phyloP scores from a whole-genome alignment of 1,140 invertebrate genomes.

The Cylas formicarius region DNA sequence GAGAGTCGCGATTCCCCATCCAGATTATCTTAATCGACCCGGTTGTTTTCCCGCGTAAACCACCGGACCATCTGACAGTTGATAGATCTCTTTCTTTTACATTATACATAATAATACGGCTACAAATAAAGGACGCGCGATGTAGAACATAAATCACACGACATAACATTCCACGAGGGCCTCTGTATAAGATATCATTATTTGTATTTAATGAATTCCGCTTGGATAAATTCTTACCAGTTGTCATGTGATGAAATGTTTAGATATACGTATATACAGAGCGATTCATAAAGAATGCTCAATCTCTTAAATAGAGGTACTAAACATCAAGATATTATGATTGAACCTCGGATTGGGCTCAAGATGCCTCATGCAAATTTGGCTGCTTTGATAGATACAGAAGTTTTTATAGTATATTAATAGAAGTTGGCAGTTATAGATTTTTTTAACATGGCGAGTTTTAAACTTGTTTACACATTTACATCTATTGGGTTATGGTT shows the following conservation, averaged over 20 bases:
- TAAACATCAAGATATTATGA: too few species aligned
- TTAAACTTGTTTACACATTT: too few species aligned
- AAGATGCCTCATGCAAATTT: too few species aligned
- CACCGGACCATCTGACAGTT: conserved; percentile 22
- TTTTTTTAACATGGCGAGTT: too few species aligned
- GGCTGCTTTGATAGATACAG: too few species aligned
- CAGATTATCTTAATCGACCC: conserved; percentile 25
- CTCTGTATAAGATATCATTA: conserved; percentile 20
- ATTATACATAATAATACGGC: conserved; percentile 29
- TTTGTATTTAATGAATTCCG: conserved; percentile 22
- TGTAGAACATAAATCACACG: conserved; percentile 25
- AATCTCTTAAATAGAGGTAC: too few species aligned
- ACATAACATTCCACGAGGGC: conserved; percentile 22
- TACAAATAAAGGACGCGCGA: conserved; percentile 19
- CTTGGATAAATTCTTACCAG: conserved; percentile 5
- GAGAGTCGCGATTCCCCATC: conserved; percentile 22
- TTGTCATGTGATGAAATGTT: conserved; percentile 12
- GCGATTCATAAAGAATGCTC: too few species aligned
- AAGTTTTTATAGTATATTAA: too few species aligned
- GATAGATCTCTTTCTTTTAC: conserved; percentile 26
- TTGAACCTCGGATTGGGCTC: too few species aligned
- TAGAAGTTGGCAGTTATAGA: too few species aligned
- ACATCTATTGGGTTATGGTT: too few species aligned
- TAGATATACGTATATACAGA: too few species aligned
- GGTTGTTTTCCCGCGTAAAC: conserved; percentile 20